A percentile compares a stretch with the other conserved stretches of the same genome.
Evolutionary conservation across 2,113 vertebrate genomes (phyloP).

Genomic region (Cranoglanis bouderius): DNA sequence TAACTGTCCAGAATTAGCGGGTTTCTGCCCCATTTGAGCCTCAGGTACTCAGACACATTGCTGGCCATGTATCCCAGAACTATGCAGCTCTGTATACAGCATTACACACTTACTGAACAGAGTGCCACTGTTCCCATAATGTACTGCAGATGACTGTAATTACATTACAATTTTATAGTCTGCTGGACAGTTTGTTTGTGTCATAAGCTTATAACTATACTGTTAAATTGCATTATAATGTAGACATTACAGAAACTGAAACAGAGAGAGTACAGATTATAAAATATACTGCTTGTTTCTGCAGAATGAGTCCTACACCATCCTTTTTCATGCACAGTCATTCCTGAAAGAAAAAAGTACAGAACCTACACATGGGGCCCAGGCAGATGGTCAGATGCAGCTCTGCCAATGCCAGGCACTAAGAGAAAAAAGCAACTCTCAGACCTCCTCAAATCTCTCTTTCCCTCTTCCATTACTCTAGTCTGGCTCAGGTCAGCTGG

Average conservation of each 20-base stretch:
- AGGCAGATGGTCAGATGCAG: slow-evolving; percentile 20
- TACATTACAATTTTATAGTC: slow-evolving; percentile 19
- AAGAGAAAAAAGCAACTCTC: slow-evolving; percentile 1
- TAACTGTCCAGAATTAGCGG: slow-evolving; percentile 10
- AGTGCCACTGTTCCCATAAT: neutral
- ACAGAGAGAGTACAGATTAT: slow-evolving; percentile 34
- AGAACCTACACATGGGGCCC: slow-evolving; percentile 22
- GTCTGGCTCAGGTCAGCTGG: slow-evolving; percentile 31
- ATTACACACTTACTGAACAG: neutral
- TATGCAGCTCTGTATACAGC: neutral
- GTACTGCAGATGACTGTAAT: neutral
- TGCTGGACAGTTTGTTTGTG: slow-evolving; percentile 16
- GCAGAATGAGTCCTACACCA: slow-evolving; percentile 28
- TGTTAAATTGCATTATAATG: slow-evolving; percentile 32
- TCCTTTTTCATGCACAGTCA: slow-evolving; percentile 46
- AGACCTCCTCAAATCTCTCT: neutral
- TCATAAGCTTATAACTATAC: slow-evolving; percentile 35
- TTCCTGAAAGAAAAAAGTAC: slow-evolving; percentile 35
- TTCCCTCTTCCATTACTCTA: neutral
- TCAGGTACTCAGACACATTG: neutral
- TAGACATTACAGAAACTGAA: slow-evolving; percentile 33
- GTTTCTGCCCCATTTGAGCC: slow-evolving; percentile 1
- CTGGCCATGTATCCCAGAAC: neutral
- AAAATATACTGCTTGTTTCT: slow-evolving; percentile 9
- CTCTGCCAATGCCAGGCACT: slow-evolving; percentile 23